phyloP scores from a whole-genome alignment of 1,140 invertebrate genomes.

The Atta colombica region DNA sequence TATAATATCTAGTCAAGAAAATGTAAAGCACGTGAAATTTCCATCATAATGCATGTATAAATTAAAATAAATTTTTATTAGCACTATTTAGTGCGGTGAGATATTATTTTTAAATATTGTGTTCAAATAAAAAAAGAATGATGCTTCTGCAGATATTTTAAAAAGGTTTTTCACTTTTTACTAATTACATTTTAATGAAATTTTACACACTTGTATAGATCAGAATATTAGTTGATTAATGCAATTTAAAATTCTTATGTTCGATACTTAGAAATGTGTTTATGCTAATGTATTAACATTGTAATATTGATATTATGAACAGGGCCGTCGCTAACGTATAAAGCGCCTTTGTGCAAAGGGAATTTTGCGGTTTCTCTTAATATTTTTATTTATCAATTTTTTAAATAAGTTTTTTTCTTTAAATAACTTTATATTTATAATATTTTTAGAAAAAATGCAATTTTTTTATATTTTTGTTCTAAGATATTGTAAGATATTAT shows the following conservation, averaged over 20 bases:
- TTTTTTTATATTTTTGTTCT: too few species aligned
- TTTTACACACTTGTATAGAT: background rate
- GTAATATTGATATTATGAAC: background rate
- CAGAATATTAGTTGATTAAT: too few species aligned
- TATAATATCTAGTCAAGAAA: constrained; percentile 56
- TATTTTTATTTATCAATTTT: too few species aligned
- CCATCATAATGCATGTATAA: constrained; percentile 19
- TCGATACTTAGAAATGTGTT: background rate
- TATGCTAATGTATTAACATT: background rate
- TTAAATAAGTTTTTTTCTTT: too few species aligned
- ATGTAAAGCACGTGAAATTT: constrained; percentile 39
- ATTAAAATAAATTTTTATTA: constrained; percentile 37
- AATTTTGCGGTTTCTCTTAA: too few species aligned
- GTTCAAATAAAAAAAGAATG: background rate
- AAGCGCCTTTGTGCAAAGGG: too few species aligned
- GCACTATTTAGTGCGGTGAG: background rate
- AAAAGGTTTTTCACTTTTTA: background rate
- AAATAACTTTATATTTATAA: too few species aligned
- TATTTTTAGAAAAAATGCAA: too few species aligned
- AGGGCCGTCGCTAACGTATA: too few species aligned
- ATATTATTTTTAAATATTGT: constrained; percentile 36
- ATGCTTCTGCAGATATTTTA: background rate
- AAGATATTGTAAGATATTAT: too few species aligned
- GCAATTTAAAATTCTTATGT: background rate
- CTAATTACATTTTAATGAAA: constrained; percentile 27